Evolutionary conservation across 2,797 vertebrate species (phyloP), one percentile per base, ranked within the genome.

Genomic region (Parauchenoglanis punctatus): DNA sequence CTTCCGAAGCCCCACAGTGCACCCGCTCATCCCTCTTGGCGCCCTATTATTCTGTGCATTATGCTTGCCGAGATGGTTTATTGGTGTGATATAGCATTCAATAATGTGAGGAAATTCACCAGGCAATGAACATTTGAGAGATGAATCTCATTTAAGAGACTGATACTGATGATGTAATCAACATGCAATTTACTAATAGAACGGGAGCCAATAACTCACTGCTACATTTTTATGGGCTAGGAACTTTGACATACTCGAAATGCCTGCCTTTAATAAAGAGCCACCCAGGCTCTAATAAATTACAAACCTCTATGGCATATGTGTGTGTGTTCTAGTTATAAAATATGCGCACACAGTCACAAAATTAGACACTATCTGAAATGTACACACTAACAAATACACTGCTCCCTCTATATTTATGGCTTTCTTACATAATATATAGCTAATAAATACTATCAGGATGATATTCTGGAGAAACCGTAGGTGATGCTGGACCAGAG

Each of bases 171-270:
- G 90, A 90, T 91, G 90, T 90, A 88, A 90, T 92, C 88, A 92
- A 90, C 87, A 88, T 90, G 86, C 88, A 91, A 90, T 90, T 90
- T 87, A 88, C 88, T 90, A 90, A 92, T 90, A 92, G 89, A 87
- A 81, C 80, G 18, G 56, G 61, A 67, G 87, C 68, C 88, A 84
- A 92, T 92, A 92, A 89, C 82, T 92, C 87, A 90, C 49, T 31
- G 59, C 46, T 83, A 87, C 68, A 86, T 85, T 87, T 89, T 88
- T 88, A 86, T 87, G 85, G 59, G 83, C 25, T 85, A 28, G 67
- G 77, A 88, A 85, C 85, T 89, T 86, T 81, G 81, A 88, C 87
- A 88, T 83, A 88, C 56, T 65, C 83, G 88, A 87, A 89, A 91
- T 83, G 88, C 84, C 87, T 83, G 28, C 61, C 85, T 88, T 88